Conservation (phyloP, 2,113 vertebrate species). For the Xiphophorus hellerii region DNA sequence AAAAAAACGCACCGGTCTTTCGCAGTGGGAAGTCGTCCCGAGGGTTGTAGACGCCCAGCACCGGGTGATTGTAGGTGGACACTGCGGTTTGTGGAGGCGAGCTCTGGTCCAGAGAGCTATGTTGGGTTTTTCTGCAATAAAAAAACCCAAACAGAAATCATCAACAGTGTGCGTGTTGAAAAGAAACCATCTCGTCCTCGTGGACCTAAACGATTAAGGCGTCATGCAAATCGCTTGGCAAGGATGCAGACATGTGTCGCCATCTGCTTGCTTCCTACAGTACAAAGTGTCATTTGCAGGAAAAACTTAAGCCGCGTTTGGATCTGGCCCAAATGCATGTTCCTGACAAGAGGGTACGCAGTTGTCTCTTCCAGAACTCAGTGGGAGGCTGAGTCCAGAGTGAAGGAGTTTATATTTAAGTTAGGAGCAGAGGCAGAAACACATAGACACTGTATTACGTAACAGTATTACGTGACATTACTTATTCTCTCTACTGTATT, state of each 20-base stretch:
- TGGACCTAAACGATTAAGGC: constrained; percentile 57
- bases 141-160: constrained; percentile 24
- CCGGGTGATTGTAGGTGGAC: constrained; percentile 90
- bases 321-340: constrained; percentile 57
- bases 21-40: constrained; percentile 95
- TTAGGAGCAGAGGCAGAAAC: constrained; percentile 14
- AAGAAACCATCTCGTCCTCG: constrained; percentile 46
- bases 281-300: constrained; percentile 51
- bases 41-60: constrained; percentile 92
- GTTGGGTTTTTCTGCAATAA: constrained; percentile 89
- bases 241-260: constrained; percentile 42
- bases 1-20: constrained; percentile 88
- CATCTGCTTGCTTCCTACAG: constrained; percentile 60
- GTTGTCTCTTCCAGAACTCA: constrained; percentile 31
- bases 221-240: constrained; percentile 51
- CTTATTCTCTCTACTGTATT: constrained; percentile 20
- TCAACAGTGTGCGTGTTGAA: background rate
- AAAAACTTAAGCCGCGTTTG: constrained; percentile 55
- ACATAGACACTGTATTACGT: constrained; percentile 31
- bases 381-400: constrained; percentile 18
- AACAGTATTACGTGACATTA: constrained; percentile 40
- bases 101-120: constrained; percentile 96
- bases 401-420: constrained; percentile 22
- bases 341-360: constrained; percentile 55
- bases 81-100: constrained; percentile 92